A percentile compares a stretch with the other conserved stretches of the same genome.
Evolutionary conservation across 2,797 vertebrate species (phyloP).

Genomic region (Poeciliopsis presidionis): DNA sequence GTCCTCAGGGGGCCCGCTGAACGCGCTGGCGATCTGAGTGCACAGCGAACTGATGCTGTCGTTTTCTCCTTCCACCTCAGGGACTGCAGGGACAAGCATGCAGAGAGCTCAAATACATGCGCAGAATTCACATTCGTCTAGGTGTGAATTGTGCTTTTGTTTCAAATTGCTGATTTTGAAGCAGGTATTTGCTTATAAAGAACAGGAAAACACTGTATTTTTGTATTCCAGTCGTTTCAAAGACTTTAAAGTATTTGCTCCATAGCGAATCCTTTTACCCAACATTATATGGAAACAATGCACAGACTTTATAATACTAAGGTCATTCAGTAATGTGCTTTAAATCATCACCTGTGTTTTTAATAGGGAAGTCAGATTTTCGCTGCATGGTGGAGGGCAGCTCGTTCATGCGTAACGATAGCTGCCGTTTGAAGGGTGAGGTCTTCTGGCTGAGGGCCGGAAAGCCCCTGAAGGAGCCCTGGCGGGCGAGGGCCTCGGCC

Average conservation of each 20-base stretch:
- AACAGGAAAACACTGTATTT: background rate
- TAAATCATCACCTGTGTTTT: constrained; percentile 86
- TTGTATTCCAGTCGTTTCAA: background rate
- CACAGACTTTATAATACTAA: background rate
- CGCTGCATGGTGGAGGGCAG: constrained; percentile 96
- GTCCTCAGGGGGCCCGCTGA: constrained; percentile 91
- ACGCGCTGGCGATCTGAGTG: constrained; percentile 94
- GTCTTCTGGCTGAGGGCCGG: constrained; percentile 97
- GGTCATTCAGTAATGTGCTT: background rate
- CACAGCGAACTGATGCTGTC: constrained; percentile 98
- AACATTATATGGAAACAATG: background rate
- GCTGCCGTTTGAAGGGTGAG: constrained; percentile 96
- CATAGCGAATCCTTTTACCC: too few relatives aligned
- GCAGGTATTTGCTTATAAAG: background rate
- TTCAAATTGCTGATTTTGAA: background rate
- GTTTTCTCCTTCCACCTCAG: constrained; percentile 90
- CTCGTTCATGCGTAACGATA: constrained; percentile 95
- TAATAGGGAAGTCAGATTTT: constrained; percentile 95
- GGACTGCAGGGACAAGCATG: constrained; percentile 77
- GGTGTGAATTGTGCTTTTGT: background rate
- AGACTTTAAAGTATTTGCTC: background rate
- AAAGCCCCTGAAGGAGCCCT: constrained; percentile 97
- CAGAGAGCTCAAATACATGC: background rate
- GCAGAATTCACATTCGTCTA: background rate
- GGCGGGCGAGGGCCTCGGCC: constrained; percentile 91